A percentile compares a stretch with the other conserved stretches of the same genome.
These are phyloP conservation scores for Meliscaeva auricollis DNA, from an alignment of 2,888 invertebrate genomes.

Conservation along the genomic window DNA sequence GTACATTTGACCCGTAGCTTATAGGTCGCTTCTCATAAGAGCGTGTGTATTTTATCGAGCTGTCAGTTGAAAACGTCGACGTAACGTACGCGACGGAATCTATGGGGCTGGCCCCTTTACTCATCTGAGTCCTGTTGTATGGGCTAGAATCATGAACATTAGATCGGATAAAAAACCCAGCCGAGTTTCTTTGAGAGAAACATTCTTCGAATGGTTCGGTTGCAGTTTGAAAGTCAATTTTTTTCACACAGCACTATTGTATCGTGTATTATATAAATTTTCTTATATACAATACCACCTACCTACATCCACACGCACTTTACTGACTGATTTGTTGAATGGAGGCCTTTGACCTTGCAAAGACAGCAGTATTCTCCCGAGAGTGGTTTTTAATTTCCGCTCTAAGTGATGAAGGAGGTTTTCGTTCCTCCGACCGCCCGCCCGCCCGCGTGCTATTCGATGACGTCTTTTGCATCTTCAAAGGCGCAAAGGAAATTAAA, in stretches of 20 bases:
- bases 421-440: not conserved
- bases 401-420: slow-evolving; percentile 51
- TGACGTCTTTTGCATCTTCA: slow-evolving; percentile 71
- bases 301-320: slow-evolving; percentile 26
- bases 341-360: slow-evolving; percentile 72
- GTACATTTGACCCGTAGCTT: too few relatives aligned
- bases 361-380: slow-evolving; percentile 40
- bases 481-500: slow-evolving; percentile 76
- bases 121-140: too few relatives aligned
- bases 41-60: too few relatives aligned
- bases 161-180: too few relatives aligned
- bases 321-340: slow-evolving; percentile 55
- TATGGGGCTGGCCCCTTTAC: too few relatives aligned
- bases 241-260: slow-evolving; percentile 5
- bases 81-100: too few relatives aligned
- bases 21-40: too few relatives aligned
- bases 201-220: too few relatives aligned
- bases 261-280: not conserved
- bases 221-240: too few relatives aligned
- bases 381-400: slow-evolving; percentile 68
- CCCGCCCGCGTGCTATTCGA: not conserved
- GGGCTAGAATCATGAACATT: too few relatives aligned
- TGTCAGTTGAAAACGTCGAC: too few relatives aligned
- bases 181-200: too few relatives aligned
- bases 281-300: not conserved